Evolutionary conservation across 2,888 invertebrate species (phyloP), one percentile per base, ranked within the genome.

Genomic region (Sminthurinus aureus): DNA sequence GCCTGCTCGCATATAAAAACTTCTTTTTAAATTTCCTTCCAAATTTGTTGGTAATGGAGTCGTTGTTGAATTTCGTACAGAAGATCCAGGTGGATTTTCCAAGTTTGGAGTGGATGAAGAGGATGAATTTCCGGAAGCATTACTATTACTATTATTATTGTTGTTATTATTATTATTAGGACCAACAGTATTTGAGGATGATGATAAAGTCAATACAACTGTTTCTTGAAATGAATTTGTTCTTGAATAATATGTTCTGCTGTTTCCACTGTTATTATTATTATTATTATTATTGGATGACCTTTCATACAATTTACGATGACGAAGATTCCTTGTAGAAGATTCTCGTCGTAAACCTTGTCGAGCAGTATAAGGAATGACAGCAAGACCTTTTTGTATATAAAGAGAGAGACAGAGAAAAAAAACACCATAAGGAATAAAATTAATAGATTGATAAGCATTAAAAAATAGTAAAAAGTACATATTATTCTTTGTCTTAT

Each of bases 1-100:
- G 15, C 86, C 85, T 9, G 84, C 84, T 71, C 87, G 73, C 83
- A 88, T 88, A 66, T 84, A 86, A 75, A 85, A 87, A 12, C 84
- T 84, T 20, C 85, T 50, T 4, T 67, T 78, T 52, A 88, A 86
- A 79, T 87, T 87, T 74, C 87, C 85, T 71, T 84, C 81, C 2
- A 88, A 67, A 52, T 80, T 69, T 18, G 66, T 26, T 0, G 87
- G 87, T 22, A 85, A 81, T n/a, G 24, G 71, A n/a, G 3, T n/a
- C 11, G 74, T 74, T 58, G 22, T 74, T 18, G 51, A 22, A 52
- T 11, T 22, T 20, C 13, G 13, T 71, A 26, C 24, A 71, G 26
- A 4, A 71, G 26, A 9, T 64, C 50, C 64, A n/a, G 24, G 69
- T 22, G 20, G 58, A 73, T 50, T 79, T 50, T 79, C 66, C 20